A percentile compares a stretch with the other conserved stretches of the same genome.
phyloP scores from a whole-genome alignment of 2,888 invertebrate species.

The Erebia ligea region DNA sequence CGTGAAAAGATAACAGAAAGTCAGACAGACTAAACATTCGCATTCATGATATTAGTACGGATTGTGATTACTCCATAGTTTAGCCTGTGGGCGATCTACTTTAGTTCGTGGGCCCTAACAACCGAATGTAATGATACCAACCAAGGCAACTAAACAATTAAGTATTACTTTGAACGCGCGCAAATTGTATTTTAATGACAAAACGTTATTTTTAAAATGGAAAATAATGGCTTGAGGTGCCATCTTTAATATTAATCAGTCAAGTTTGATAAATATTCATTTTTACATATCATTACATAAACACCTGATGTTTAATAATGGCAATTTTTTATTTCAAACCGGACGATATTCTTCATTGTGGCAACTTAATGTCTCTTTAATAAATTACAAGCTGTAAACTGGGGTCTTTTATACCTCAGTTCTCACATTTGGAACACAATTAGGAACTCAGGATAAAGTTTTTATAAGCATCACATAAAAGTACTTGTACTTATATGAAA shows the following conservation, averaged over 20 bases:
- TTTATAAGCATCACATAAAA: too few relatives aligned
- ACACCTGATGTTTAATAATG: constrained; percentile 26
- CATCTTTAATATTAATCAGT: constrained; percentile 33
- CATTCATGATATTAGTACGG: background rate
- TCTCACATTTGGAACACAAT: too few relatives aligned
- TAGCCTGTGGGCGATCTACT: constrained; percentile 8
- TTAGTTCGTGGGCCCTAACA: constrained; percentile 2
- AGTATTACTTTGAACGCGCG: constrained; percentile 32
- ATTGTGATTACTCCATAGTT: background rate
- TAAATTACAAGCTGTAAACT: background rate
- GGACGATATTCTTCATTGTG: constrained; percentile 8
- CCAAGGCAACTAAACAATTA: constrained; percentile 25
- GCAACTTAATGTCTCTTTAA: constrained; percentile 16
- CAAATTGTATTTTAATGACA: constrained; percentile 41
- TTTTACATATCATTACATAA: constrained; percentile 30
- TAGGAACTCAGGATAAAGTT: too few relatives aligned
- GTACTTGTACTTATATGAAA: too few relatives aligned
- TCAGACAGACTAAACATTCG: background rate
- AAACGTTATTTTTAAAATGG: constrained; percentile 37
- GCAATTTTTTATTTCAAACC: constrained; percentile 20
- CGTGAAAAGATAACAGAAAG: background rate
- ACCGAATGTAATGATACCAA: constrained; percentile 27
- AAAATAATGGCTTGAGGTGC: constrained; percentile 35
- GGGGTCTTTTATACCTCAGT: too few relatives aligned
- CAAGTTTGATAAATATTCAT: constrained; percentile 31